Evolutionary conservation across 2,888 invertebrate species (phyloP), one percentile per base, ranked within the genome.

Genomic region (Incurvaria masculella): DNA sequence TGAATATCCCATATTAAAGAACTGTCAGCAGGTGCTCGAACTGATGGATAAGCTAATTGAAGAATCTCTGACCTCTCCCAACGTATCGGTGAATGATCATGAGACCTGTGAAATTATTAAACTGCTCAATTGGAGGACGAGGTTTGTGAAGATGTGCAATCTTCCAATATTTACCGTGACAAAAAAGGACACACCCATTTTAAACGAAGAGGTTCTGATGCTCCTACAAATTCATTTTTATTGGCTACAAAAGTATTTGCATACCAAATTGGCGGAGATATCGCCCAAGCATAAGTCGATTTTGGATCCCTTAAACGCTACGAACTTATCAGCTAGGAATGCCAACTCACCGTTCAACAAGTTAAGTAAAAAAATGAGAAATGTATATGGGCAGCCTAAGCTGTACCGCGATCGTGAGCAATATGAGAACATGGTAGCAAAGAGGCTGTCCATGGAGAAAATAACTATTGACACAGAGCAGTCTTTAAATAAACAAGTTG

Each of bases 181-280:
- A 14, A 64, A 62, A 41, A 68, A 68, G 55, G 63, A 64, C 54
- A 57, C 63, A 45, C 59, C 63, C 54, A 62, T 72, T 53, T 55
- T 80, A 40, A 69, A 74, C 51, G 71, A 82, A 45, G 81, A 83
- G 51, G 68, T 85, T 2, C 66, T 84, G 40, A 81, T 83, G n/a
- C 72, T 84, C 45, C 59, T 91, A 1, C 75, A 82, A 53, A 72
- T 89, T 11, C 89, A 91, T 61, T 87, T 84, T 57, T 87, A 85
- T 64, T 91, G 91, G 91, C 62, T 91, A 33, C 67, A 80, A 17
- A 91, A 91, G 61, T 78, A 83, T 65, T 66, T 85, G 20, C 59
- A 86, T 2, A 60, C 61, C 23, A 61, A 61, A 45, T 50, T 76
- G 20, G 5, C 38, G 4, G 27, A 48, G 2, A 38, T 23, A 16